Conservation (phyloP, 2,797 vertebrate species). For the Megalops cyprinoides region DNA sequence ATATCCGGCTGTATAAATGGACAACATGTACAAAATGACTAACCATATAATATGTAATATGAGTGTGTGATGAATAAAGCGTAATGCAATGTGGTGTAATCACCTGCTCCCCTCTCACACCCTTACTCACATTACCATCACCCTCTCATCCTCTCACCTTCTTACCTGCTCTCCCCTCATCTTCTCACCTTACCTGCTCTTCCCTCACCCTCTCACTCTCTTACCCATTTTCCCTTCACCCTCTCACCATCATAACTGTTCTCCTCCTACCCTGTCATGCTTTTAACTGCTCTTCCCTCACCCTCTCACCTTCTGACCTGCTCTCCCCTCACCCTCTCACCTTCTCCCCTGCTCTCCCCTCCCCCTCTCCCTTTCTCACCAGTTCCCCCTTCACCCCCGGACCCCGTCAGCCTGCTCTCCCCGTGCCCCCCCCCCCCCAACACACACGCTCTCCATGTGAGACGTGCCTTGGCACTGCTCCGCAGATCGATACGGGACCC, state of each 20-base stretch:
- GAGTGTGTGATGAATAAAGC: too few species aligned
- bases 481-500: constrained; percentile 62
- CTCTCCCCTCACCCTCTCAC: background rate
- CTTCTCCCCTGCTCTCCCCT: background rate
- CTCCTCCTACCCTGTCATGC: too few species aligned
- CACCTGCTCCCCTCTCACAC: background rate
- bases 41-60: too few species aligned
- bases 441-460: background rate
- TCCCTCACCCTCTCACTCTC: background rate
- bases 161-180: constrained; percentile 19
- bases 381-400: too few species aligned
- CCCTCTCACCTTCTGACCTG: background rate
- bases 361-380: background rate
- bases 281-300: too few species aligned
- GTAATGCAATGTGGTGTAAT: too few species aligned
- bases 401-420: background rate
- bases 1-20: too few species aligned
- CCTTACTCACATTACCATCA: background rate
- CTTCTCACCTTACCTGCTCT: background rate
- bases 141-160: background rate
- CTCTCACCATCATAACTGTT: background rate
- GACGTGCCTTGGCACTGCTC: constrained; percentile 26
- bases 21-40: too few species aligned
- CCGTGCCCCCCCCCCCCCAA: background rate
- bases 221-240: background rate